Conservation (phyloP, 1,140 invertebrate genomes). For the Drosophila kikkawai region DNA sequence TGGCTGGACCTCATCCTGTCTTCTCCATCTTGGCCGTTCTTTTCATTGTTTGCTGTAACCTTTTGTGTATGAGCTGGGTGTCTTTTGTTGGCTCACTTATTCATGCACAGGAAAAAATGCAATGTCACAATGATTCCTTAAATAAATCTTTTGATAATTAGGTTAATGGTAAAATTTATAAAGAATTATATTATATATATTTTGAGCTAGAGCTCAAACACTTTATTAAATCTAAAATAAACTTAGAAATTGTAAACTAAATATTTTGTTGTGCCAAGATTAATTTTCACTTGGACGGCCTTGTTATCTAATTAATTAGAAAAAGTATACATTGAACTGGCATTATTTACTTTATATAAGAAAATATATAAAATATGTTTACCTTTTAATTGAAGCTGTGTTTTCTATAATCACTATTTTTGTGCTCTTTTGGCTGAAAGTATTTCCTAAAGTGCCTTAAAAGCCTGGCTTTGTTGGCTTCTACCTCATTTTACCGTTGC, state of each 20-base stretch:
- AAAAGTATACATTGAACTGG: too few relatives aligned
- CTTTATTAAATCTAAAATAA: too few relatives aligned
- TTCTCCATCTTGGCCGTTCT: slow-evolving; percentile 28
- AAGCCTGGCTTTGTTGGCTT: slow-evolving; percentile 16
- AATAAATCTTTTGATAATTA: background rate
- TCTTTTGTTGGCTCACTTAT: slow-evolving; percentile 26
- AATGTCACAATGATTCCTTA: too few relatives aligned
- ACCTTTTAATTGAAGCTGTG: background rate
- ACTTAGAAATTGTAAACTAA: too few relatives aligned
- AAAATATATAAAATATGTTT: too few relatives aligned
- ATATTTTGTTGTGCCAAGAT: too few relatives aligned
- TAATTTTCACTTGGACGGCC: too few relatives aligned
- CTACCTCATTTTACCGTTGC: slow-evolving; percentile 14
- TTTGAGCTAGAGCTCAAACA: too few relatives aligned
- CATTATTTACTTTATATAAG: too few relatives aligned
- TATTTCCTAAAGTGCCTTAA: background rate
- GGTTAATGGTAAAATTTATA: too few relatives aligned
- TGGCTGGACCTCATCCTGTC: slow-evolving; percentile 42
- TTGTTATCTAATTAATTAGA: too few relatives aligned
- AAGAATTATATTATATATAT: too few relatives aligned
- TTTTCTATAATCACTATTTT: background rate
- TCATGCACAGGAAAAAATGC: slow-evolving; percentile 17
- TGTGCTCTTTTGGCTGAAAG: background rate
- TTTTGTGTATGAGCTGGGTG: slow-evolving; percentile 35
- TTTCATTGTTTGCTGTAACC: slow-evolving; percentile 38